phyloP scores from a whole-genome alignment of 2,888 invertebrate species.

The Drosophila hamatofila region DNA sequence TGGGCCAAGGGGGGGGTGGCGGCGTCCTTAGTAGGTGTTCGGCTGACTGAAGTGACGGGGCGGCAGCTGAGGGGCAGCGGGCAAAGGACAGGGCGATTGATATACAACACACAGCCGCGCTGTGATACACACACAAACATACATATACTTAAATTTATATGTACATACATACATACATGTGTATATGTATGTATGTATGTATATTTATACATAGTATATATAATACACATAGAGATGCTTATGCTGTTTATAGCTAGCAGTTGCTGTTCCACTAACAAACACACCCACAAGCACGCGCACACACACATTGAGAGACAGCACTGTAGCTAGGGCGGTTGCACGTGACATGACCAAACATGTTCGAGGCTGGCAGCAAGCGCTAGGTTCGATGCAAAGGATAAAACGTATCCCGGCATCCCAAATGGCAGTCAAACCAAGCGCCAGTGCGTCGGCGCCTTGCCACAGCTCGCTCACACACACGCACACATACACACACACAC shows the following conservation, averaged over 20 bases:
- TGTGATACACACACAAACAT: slow-evolving; percentile 36
- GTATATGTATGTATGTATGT: not conserved
- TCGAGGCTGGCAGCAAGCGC: slow-evolving; percentile 45
- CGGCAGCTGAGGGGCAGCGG: slow-evolving; percentile 27
- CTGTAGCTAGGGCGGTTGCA: slow-evolving; percentile 43
- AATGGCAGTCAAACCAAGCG: slow-evolving; percentile 29
- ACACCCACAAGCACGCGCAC: slow-evolving; percentile 26
- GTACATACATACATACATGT: slow-evolving; percentile 12
- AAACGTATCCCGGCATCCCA: slow-evolving; percentile 49
- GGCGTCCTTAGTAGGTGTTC: slow-evolving; percentile 27
- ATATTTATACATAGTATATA: slow-evolving; percentile 10
- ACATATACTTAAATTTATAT: too few species aligned
- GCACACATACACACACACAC: not conserved
- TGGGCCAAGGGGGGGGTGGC: slow-evolving; percentile 5
- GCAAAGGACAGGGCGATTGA: slow-evolving; percentile 59
- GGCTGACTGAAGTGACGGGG: slow-evolving; percentile 22
- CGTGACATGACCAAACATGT: slow-evolving; percentile 62
- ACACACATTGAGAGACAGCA: slow-evolving; percentile 21
- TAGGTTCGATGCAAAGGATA: slow-evolving; percentile 68
- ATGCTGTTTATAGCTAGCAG: slow-evolving; percentile 63
- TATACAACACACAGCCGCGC: slow-evolving; percentile 61
- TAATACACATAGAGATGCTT: slow-evolving; percentile 51
- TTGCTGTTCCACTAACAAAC: slow-evolving; percentile 45
- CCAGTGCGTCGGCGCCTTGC: slow-evolving; percentile 67
- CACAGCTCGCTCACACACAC: slow-evolving; percentile 15